phyloP scores from a whole-genome alignment of 1,140 invertebrate genomes.

The Armadillidium nasatum region DNA sequence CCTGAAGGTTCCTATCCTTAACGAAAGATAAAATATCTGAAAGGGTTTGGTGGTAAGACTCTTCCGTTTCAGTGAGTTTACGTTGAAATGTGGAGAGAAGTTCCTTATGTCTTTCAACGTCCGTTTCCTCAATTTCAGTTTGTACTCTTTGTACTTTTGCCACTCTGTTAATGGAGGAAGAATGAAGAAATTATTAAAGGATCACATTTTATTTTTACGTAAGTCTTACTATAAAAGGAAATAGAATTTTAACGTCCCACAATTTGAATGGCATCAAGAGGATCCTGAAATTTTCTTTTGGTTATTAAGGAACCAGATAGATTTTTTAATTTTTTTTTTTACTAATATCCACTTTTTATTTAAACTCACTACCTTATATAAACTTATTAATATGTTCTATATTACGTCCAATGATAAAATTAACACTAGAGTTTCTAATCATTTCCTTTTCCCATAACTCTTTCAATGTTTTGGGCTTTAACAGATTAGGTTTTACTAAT shows the following conservation, averaged over 20 bases:
- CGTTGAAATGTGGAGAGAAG: slow-evolving; percentile 31
- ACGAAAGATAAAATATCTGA: background rate
- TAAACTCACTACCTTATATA: background rate
- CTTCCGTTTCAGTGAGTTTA: slow-evolving; percentile 35
- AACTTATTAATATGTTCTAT: too few relatives aligned
- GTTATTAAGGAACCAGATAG: too few relatives aligned
- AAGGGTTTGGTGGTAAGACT: slow-evolving; percentile 30
- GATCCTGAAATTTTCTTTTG: too few relatives aligned
- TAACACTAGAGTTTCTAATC: too few relatives aligned
- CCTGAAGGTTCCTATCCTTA: background rate
- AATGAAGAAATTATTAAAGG: background rate
- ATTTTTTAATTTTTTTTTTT: too few relatives aligned
- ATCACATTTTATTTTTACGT: background rate
- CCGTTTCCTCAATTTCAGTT: slow-evolving; percentile 38
- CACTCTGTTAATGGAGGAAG: slow-evolving; percentile 22
- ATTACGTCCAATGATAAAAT: too few relatives aligned
- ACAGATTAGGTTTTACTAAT: too few relatives aligned
- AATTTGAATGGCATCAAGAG: too few relatives aligned
- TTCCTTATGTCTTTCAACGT: slow-evolving; percentile 34
- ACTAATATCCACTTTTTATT: background rate
- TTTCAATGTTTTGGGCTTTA: too few relatives aligned
- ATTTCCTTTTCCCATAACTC: too few relatives aligned
- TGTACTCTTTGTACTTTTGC: slow-evolving; percentile 42
- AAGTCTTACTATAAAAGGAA: background rate
- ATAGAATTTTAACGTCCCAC: background rate